These are phyloP conservation scores for Marisa cornuarietis DNA, from an alignment of 1,140 invertebrate species.

Conservation along the genomic window DNA sequence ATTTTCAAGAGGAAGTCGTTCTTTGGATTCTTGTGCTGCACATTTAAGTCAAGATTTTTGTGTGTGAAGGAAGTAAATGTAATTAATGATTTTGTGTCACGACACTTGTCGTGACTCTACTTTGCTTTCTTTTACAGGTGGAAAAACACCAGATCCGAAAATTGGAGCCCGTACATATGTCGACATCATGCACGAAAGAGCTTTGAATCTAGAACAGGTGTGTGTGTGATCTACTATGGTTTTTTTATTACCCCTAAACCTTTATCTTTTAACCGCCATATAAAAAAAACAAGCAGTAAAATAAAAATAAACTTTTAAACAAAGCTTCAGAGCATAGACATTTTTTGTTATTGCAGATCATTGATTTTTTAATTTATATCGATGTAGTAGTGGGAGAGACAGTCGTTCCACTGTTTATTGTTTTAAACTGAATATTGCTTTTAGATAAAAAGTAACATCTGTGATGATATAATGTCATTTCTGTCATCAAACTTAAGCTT, in stretches of 20 bases:
- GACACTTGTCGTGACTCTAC: conserved; percentile 59
- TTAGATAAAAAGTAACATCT: too few relatives aligned
- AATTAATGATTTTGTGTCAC: conserved; percentile 47
- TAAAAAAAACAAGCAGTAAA: too few relatives aligned
- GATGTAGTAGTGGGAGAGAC: too few relatives aligned
- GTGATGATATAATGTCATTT: too few relatives aligned
- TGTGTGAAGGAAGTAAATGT: not conserved
- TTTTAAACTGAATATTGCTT: too few relatives aligned
- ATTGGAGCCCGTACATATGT: conserved; percentile 83
- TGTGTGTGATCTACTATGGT: conserved; percentile 1
- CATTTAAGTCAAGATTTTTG: not conserved
- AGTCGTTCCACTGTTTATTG: too few relatives aligned
- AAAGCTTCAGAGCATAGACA: too few relatives aligned
- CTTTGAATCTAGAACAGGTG: conserved; percentile 70
- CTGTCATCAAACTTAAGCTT: too few relatives aligned
- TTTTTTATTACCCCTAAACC: not conserved
- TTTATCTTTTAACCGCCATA: too few relatives aligned
- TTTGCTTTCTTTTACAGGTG: conserved; percentile 78
- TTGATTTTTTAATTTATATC: too few relatives aligned
- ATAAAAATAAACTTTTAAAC: too few relatives aligned
- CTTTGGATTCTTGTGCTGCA: not conserved
- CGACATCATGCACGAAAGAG: conserved; percentile 97
- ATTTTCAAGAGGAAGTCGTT: not conserved
- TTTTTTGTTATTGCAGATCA: too few relatives aligned
- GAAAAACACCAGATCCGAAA: conserved; percentile 90